These are phyloP conservation scores for Chloroclysta siterata DNA, from an alignment of 2,888 invertebrate species.

Conservation along the genomic window DNA sequence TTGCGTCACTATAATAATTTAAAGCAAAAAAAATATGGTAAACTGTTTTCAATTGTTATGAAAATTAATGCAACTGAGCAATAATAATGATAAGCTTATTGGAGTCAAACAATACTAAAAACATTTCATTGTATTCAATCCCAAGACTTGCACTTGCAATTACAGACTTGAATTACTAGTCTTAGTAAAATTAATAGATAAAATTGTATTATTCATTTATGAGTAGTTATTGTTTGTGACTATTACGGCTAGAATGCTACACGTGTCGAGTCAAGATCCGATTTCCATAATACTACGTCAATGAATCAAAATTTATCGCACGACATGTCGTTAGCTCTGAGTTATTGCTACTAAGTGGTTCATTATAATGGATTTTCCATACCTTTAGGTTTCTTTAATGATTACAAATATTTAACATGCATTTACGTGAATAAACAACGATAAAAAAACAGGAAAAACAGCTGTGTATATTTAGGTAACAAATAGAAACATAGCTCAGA, in stretches of 20 bases:
- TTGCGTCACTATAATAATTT: too few relatives aligned
- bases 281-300: constrained; percentile 50
- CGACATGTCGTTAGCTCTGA: neutral
- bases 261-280: constrained; percentile 52
- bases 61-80: neutral
- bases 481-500: too few relatives aligned
- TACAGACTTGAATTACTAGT: neutral
- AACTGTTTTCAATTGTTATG: neutral
- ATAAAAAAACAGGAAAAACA: too few relatives aligned
- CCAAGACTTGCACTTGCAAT: neutral
- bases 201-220: constrained; percentile 6
- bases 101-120: neutral
- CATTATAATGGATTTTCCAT: neutral
- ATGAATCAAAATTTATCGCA: constrained; percentile 26
- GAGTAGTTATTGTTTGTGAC: constrained; percentile 12
- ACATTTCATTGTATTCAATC: neutral
- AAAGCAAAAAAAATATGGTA: neutral
- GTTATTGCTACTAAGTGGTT: neutral
- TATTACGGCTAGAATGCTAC: constrained; percentile 40
- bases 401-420: too few relatives aligned
- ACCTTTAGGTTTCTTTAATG: neutral
- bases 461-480: too few relatives aligned
- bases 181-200: constrained; percentile 1
- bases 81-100: neutral
- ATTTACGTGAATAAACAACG: too few relatives aligned